Evolutionary conservation across 2,888 invertebrate species (phyloP), one percentile per base, ranked within the genome.

Genomic region (Zele albiditarsus): DNA sequence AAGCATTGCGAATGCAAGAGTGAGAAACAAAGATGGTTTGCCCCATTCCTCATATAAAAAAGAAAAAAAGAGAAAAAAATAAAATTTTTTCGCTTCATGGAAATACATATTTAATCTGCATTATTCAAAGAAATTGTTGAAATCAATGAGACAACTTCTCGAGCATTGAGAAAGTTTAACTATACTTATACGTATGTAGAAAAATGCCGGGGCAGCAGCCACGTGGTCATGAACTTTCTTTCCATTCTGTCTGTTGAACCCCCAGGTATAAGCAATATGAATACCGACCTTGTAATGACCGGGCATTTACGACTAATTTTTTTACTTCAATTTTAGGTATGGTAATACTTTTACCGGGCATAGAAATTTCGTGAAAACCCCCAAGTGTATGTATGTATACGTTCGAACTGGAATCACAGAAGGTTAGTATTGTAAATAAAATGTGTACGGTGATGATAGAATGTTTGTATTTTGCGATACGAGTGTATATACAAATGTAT

Each of bases 171-270:
- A 58, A 38, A 20, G n/a, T 46, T 3, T 16, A 12, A 38, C 10
- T 16, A 46, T 46, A 46, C n/a, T 5, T 14, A 2, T 42, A 3
- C 16, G 16, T 14, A 53, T 20, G 10, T 8, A 53, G 20, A 8
- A 8, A 12, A n/a, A 20, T 10, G 4, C 23, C 23, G 6, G 5
- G 12, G 33, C 16, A 16, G 25, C 57, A 16, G 25, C 57, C 57
- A 66, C 66, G 71, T 71, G 71, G 62, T 42, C 38, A 33, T 58
- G 31, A 25, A 60, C 66, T 20, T 53, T 53, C n/a, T 53, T 53
- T n/a, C 1, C 6, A 6, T 8, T n/a, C 6, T 53, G 38, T 38
- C 12, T 12, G 38, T 38, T 1, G 20, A 53, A 53, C 8, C n/a
- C 53, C 4, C 53, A 3, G 53, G n/a, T n/a, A 46, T 46, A n/a